These are phyloP conservation scores for Lepidocolaptes lacrymiger DNA, from an alignment of 2,797 vertebrate genomes.

Conservation along the genomic window DNA sequence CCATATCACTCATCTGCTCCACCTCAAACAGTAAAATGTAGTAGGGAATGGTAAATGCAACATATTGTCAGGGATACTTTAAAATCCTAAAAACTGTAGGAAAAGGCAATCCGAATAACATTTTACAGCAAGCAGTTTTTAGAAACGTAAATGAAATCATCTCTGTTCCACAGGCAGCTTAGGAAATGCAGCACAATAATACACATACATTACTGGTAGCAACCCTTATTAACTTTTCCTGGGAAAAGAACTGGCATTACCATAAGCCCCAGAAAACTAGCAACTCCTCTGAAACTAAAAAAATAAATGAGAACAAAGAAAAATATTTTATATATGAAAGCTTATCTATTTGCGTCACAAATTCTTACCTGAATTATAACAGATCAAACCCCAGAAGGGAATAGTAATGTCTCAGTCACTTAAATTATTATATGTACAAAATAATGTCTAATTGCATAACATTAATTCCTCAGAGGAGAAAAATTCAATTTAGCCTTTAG, in stretches of 20 bases:
- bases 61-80: background rate
- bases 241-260: background rate
- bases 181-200: background rate
- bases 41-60: background rate
- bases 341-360: background rate
- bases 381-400: background rate
- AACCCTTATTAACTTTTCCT: background rate
- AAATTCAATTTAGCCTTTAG: slow-evolving; percentile 12
- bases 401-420: background rate
- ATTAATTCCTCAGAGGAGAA: background rate
- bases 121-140: background rate
- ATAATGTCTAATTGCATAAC: slow-evolving; percentile 1
- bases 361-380: background rate
- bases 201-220: background rate
- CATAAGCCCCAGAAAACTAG: background rate
- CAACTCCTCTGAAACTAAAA: background rate
- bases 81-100: background rate
- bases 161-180: background rate
- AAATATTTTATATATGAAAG: background rate
- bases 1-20: background rate
- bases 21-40: background rate
- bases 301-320: background rate
- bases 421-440: background rate
- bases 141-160: background rate
- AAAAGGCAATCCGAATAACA: background rate